Percentiles rank a stretch among this genome's conserved stretches.
These are phyloP conservation scores for Panopea generosa DNA, from an alignment of 2,888 invertebrate genomes.

Conservation along the genomic window DNA sequence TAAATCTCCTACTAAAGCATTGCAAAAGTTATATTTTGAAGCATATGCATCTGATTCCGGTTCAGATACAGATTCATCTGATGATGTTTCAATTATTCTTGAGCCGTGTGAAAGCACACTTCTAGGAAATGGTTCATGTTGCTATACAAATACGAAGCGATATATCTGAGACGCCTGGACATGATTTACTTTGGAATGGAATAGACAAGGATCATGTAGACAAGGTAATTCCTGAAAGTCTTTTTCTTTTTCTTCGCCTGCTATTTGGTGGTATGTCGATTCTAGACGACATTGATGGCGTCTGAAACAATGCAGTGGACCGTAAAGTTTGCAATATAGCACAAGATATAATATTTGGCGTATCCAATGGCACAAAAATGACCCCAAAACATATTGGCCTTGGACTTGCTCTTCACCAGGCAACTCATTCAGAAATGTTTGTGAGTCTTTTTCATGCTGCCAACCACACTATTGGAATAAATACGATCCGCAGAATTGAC, in stretches of 20 bases:
- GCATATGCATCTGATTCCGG: slow-evolving; percentile 7
- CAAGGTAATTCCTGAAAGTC: slow-evolving; percentile 23
- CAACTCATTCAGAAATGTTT: slow-evolving; percentile 26
- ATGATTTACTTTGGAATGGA: slow-evolving; percentile 12
- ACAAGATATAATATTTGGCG: slow-evolving; percentile 28
- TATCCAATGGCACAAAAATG: slow-evolving; percentile 29
- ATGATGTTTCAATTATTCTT: slow-evolving; percentile 12
- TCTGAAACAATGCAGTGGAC: background rate
- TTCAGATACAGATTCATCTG: slow-evolving; percentile 18
- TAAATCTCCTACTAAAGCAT: slow-evolving; percentile 13
- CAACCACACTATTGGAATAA: slow-evolving; percentile 10
- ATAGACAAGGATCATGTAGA: slow-evolving; percentile 15
- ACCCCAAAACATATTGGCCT: slow-evolving; percentile 37
- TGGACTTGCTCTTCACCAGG: slow-evolving; percentile 30
- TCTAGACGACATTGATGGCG: background rate
- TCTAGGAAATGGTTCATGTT: slow-evolving; percentile 24
- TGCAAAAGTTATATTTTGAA: slow-evolving; percentile 3
- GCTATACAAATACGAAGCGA: slow-evolving; percentile 9
- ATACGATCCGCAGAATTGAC: slow-evolving; percentile 24
- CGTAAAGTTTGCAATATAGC: slow-evolving; percentile 27
- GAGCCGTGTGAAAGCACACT: slow-evolving; percentile 19
- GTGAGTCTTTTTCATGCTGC: slow-evolving; percentile 34
- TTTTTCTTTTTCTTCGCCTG: slow-evolving; percentile 2
- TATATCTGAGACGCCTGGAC: slow-evolving; percentile 13
- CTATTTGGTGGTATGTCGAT: slow-evolving; percentile 10